Evolutionary conservation across 1,140 invertebrate species (phyloP).

Genomic region (Popillia japonica): DNA sequence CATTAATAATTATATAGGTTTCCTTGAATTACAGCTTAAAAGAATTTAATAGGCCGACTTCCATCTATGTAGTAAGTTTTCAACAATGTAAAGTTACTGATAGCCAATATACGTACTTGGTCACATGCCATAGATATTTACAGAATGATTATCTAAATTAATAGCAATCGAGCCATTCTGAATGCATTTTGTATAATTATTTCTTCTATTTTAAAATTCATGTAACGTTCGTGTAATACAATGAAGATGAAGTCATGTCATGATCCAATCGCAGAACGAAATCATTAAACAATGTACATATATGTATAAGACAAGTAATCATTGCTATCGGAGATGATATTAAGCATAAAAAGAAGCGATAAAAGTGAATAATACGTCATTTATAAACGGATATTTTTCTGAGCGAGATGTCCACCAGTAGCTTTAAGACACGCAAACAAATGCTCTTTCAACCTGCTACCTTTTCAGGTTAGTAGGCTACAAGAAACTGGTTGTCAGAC

Average conservation of each 20-base stretch:
- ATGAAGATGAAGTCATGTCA: background rate
- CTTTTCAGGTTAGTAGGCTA: conserved; percentile 14
- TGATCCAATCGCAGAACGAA: background rate
- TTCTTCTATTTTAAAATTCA: no score
- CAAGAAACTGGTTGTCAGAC: background rate
- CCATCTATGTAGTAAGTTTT: no score
- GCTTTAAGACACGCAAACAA: background rate
- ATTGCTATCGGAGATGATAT: background rate
- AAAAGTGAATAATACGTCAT: background rate
- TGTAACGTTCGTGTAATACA: background rate
- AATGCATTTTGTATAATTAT: background rate
- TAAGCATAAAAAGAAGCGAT: background rate
- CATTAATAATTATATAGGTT: no score
- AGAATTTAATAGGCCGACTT: no score
- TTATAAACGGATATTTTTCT: background rate
- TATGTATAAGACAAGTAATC: background rate
- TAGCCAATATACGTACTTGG: no score
- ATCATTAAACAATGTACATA: background rate
- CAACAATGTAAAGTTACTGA: no score
- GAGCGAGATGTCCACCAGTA: background rate
- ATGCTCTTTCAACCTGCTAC: conserved; percentile 10
- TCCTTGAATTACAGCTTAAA: no score
- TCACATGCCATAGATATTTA: no score
- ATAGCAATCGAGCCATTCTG: no score
- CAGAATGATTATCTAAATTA: no score